These are phyloP conservation scores for Caenorhabditis briggsae DNA, from an alignment of 1,140 invertebrate species.

Conservation along the genomic window DNA sequence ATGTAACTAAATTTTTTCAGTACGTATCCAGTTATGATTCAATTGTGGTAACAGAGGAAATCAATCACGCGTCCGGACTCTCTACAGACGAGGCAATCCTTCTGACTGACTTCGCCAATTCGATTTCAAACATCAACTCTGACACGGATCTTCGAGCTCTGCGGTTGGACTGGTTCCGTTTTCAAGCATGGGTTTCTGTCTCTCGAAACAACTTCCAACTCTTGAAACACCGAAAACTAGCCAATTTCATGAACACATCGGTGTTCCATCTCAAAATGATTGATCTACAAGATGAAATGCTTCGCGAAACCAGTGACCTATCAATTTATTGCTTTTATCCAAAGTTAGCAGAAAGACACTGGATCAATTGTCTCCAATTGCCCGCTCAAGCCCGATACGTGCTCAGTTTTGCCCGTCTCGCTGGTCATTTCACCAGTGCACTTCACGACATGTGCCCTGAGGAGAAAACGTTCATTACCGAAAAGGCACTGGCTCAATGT, in stretches of 20 bases:
- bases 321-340: slow-evolving; percentile 87
- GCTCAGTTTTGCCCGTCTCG: slow-evolving; percentile 96
- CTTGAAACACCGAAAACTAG: slow-evolving; percentile 88
- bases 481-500: slow-evolving; percentile 78
- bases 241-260: slow-evolving; percentile 92
- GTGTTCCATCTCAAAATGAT: slow-evolving; percentile 98
- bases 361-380: slow-evolving; percentile 69
- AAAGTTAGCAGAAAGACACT: slow-evolving; percentile 71
- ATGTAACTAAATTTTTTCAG: slow-evolving; percentile 25
- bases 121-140: slow-evolving; percentile 55
- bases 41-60: slow-evolving; percentile 89
- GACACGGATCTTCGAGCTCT: slow-evolving; percentile 84
- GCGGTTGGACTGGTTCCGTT: slow-evolving; percentile 94
- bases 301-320: slow-evolving; percentile 95
- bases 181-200: slow-evolving; percentile 92
- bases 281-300: slow-evolving; percentile 95
- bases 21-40: slow-evolving; percentile 89
- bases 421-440: slow-evolving; percentile 96
- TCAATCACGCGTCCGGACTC: slow-evolving; percentile 80
- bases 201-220: slow-evolving; percentile 87
- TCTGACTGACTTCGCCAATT: slow-evolving; percentile 54
- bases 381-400: slow-evolving; percentile 83
- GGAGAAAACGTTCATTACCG: slow-evolving; percentile 82
- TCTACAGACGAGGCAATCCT: slow-evolving; percentile 63
- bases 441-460: slow-evolving; percentile 98